These are phyloP conservation scores for Petrocephalus schoutedeni DNA, from an alignment of 2,797 vertebrate species.

Conservation along the genomic window DNA sequence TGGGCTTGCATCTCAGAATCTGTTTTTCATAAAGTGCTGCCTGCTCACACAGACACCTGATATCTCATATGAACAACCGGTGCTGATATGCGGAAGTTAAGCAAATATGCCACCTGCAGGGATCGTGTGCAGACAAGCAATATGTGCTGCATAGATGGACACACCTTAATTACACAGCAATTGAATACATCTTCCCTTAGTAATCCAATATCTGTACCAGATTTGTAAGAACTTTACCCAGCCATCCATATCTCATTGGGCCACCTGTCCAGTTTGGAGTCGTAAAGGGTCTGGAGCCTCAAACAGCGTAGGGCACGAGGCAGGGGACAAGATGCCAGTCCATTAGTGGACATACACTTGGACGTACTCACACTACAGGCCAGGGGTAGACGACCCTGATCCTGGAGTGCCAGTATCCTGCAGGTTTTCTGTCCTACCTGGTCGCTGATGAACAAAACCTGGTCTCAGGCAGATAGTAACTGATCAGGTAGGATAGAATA, in stretches of 20 bases:
- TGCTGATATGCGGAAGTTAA: background rate
- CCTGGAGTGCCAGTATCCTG: background rate
- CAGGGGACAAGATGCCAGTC: background rate
- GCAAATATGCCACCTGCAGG: background rate
- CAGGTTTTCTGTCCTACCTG: background rate
- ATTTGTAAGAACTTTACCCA: background rate
- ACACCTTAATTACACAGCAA: background rate
- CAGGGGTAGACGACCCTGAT: background rate
- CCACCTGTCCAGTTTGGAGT: background rate
- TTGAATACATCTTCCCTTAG: background rate
- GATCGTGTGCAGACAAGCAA: background rate
- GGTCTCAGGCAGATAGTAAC: background rate
- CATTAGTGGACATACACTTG: background rate
- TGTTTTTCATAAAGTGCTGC: background rate
- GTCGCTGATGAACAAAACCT: background rate
- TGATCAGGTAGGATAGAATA: background rate
- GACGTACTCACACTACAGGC: background rate
- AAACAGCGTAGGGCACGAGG: background rate
- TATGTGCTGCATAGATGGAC: background rate
- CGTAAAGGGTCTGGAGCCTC: background rate
- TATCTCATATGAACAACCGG: background rate
- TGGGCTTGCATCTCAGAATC: background rate
- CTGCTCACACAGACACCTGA: background rate
- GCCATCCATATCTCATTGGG: background rate
- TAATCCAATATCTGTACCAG: background rate